phyloP scores from a whole-genome alignment of 2,113 vertebrate species.

The Bostrychus sinensis region DNA sequence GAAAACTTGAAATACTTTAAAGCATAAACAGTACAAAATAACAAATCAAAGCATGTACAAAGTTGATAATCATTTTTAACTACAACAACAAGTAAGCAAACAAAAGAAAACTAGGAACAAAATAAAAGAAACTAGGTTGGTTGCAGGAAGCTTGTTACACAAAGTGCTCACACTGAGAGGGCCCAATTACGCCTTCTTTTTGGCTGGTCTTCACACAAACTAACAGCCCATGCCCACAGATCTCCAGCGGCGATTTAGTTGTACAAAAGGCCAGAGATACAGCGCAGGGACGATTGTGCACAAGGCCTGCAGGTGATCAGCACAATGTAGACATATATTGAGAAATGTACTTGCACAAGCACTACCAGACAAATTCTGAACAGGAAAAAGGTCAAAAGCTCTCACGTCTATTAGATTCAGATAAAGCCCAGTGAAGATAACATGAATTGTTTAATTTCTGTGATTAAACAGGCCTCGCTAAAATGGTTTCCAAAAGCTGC shows the following conservation, averaged over 20 bases:
- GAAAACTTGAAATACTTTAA: too few species aligned
- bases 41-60: too few species aligned
- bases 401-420: slow-evolving; percentile 33
- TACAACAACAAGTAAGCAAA: not conserved
- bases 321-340: slow-evolving; percentile 25
- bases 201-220: slow-evolving; percentile 17
- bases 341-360: not conserved
- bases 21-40: too few species aligned
- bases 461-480: slow-evolving; percentile 40
- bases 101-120: not conserved
- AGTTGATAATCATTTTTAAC: too few species aligned
- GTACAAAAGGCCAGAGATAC: slow-evolving; percentile 25
- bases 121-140: not conserved
- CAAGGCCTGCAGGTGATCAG: slow-evolving; percentile 16
- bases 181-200: slow-evolving; percentile 42
- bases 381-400: slow-evolving; percentile 11
- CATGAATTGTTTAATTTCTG: slow-evolving; percentile 42
- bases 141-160: slow-evolving; percentile 14
- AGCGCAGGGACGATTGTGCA: not conserved
- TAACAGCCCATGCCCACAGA: slow-evolving; percentile 29
- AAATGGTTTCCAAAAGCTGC: slow-evolving; percentile 41
- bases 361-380: not conserved
- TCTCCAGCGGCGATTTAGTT: slow-evolving; percentile 25
- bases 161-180: slow-evolving; percentile 26
- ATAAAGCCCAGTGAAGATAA: slow-evolving; percentile 32